phyloP scores from a whole-genome alignment of 2,113 vertebrate species.

The Bothrops jararaca region DNA sequence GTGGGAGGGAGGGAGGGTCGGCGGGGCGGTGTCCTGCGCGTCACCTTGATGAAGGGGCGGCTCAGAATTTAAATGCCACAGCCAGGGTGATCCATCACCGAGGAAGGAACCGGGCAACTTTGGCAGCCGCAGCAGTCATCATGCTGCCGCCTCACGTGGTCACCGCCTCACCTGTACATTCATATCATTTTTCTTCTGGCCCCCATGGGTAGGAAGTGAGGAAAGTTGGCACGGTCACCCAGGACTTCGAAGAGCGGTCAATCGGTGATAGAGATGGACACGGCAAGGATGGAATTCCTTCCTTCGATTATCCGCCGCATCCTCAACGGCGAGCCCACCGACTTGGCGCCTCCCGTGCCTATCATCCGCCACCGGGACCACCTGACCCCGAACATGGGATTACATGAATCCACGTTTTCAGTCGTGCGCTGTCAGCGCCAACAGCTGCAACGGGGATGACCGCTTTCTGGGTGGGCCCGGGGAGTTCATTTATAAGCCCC shows the following conservation, averaged over 20 bases:
- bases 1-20: not conserved
- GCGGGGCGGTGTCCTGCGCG: slow-evolving; percentile 72
- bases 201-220: slow-evolving; percentile 85
- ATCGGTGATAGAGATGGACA: slow-evolving; percentile 78
- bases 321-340: slow-evolving; percentile 80
- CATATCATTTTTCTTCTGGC: slow-evolving; percentile 83
- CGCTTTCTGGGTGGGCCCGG: slow-evolving; percentile 83
- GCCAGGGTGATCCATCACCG: slow-evolving; percentile 87
- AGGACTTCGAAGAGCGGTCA: slow-evolving; percentile 79
- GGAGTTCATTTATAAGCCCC: slow-evolving; percentile 82
- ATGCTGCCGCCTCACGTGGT: slow-evolving; percentile 77
- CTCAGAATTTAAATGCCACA: slow-evolving; percentile 93
- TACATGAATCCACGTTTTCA: slow-evolving; percentile 93
- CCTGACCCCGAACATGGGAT: slow-evolving; percentile 87
- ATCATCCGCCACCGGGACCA: slow-evolving; percentile 65
- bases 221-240: slow-evolving; percentile 90
- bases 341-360: slow-evolving; percentile 85
- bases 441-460: slow-evolving; percentile 86
- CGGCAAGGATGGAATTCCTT: slow-evolving; percentile 96
- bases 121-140: slow-evolving; percentile 79
- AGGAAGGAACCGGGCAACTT: slow-evolving; percentile 77
- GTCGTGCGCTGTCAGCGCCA: slow-evolving; percentile 88
- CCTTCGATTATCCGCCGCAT: slow-evolving; percentile 89
- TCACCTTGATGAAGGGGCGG: slow-evolving; percentile 85
- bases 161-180: slow-evolving; percentile 80